Conservation (phyloP, 1,140 invertebrate genomes). For the Steinernema khuongi region DNA sequence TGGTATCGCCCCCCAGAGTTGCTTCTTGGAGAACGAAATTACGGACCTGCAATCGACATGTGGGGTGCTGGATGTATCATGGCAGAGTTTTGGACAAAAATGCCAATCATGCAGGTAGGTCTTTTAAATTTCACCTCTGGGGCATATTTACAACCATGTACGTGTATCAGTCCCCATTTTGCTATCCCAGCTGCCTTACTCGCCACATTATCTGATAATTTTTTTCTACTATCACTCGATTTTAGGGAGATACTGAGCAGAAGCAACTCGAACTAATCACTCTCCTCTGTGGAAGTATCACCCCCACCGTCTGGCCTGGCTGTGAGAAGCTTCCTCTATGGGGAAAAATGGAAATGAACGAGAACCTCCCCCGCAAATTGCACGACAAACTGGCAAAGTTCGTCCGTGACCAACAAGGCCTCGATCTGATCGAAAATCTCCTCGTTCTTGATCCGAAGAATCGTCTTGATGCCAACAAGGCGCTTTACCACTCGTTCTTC, state of each 20-base stretch:
- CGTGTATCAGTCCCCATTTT: not conserved
- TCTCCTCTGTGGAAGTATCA: constrained; percentile 91
- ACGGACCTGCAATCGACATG: constrained; percentile 90
- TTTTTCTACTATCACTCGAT: not conserved
- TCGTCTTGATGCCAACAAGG: constrained; percentile 81
- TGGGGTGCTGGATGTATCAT: constrained; percentile 98
- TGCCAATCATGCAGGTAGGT: constrained; percentile 68
- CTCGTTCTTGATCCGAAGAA: constrained; percentile 84
- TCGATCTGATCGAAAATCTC: constrained; percentile 80
- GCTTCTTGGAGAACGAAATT: constrained; percentile 83
- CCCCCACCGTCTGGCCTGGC: constrained; percentile 80
- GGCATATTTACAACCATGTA: constrained; percentile 7
- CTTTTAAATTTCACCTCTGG: not conserved
- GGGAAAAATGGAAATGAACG: constrained; percentile 81
- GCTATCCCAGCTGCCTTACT: too few species aligned
- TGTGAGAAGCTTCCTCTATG: constrained; percentile 87
- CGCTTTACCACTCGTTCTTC: constrained; percentile 94
- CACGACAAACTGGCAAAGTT: constrained; percentile 24
- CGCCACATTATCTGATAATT: not conserved
- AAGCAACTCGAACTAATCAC: constrained; percentile 90
- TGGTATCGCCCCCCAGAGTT: constrained; percentile 93
- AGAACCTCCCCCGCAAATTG: constrained; percentile 81
- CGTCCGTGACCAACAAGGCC: not conserved
- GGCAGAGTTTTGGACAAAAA: constrained; percentile 97
- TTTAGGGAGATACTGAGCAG: constrained; percentile 83